phyloP scores from a whole-genome alignment of 2,888 invertebrate species.

The Schizotus pectinicornis region DNA sequence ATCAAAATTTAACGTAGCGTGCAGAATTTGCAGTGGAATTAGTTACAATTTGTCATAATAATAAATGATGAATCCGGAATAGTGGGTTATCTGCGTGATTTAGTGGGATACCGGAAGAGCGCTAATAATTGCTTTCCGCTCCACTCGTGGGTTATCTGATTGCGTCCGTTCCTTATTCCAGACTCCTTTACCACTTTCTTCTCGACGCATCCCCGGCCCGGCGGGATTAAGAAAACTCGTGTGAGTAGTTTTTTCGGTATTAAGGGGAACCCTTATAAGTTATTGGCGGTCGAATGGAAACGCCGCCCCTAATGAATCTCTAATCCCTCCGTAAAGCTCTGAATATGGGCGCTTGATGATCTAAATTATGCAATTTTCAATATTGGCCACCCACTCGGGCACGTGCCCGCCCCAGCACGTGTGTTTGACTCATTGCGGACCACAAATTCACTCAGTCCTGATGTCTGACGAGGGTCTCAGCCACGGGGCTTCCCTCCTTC shows the following conservation, averaged over 20 bases:
- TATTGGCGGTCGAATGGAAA: no score
- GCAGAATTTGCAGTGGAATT: conserved; percentile 35
- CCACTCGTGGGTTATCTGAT: conserved; percentile 52
- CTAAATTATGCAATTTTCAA: conserved; percentile 63
- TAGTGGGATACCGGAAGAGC: conserved; percentile 55
- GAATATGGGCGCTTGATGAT: conserved; percentile 55
- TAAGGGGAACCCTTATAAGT: neutral
- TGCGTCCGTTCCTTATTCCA: conserved; percentile 31
- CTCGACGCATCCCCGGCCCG: conserved; percentile 6
- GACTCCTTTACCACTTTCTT: conserved; percentile 11
- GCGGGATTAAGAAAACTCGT: no score
- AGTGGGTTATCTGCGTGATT: conserved; percentile 54
- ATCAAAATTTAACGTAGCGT: conserved; percentile 23
- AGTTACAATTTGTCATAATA: conserved; percentile 49
- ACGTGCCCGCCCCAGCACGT: conserved; percentile 61
- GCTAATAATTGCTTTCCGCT: conserved; percentile 56
- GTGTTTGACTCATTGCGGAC: conserved; percentile 61
- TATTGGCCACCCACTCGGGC: conserved; percentile 61
- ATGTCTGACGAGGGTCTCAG: conserved; percentile 35
- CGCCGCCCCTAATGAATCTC: conserved; percentile 51
- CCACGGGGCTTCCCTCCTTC: conserved; percentile 22
- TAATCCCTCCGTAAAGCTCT: conserved; percentile 50
- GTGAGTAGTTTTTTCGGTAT: neutral
- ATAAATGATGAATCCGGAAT: conserved; percentile 48
- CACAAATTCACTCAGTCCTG: conserved; percentile 56